phyloP scores from a whole-genome alignment of 2,888 invertebrate genomes.

The Sphaerophoria rueppellii region DNA sequence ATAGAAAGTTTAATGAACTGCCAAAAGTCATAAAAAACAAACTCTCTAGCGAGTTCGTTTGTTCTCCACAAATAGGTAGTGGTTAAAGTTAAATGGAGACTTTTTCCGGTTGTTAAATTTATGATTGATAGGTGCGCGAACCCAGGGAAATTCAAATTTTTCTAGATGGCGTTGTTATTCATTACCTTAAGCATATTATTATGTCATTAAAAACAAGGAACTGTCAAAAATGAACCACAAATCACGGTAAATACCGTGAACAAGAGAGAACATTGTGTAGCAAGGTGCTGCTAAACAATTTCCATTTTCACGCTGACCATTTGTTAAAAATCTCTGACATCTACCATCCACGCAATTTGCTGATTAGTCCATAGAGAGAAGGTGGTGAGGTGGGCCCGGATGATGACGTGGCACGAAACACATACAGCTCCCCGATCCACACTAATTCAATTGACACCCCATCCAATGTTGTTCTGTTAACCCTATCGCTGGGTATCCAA shows the following conservation, averaged over 20 bases:
- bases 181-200: constrained; percentile 28
- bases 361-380: constrained; percentile 53
- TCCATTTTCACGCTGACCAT: constrained; percentile 41
- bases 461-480: constrained; percentile 31
- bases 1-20: constrained; percentile 57
- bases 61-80: neutral
- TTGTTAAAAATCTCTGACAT: constrained; percentile 64
- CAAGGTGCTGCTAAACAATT: constrained; percentile 15
- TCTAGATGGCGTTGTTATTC: constrained; percentile 13
- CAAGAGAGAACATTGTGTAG: neutral
- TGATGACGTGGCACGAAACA: neutral
- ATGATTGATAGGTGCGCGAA: constrained; percentile 24
- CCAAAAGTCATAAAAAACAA: constrained; percentile 32
- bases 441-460: constrained; percentile 70
- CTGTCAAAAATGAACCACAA: constrained; percentile 38
- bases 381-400: constrained; percentile 14
- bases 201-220: constrained; percentile 34
- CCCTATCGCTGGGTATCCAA: constrained; percentile 34
- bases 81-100: constrained; percentile 19
- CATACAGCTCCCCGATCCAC: constrained; percentile 18
- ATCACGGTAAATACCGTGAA: constrained; percentile 12
- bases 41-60: constrained; percentile 42
- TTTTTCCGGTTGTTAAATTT: constrained; percentile 47
- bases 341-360: constrained; percentile 71
- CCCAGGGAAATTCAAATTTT: neutral